Percentiles rank a stretch among this genome's conserved stretches.
phyloP scores from a whole-genome alignment of 2,113 vertebrate genomes.

The Suricata suricatta region DNA sequence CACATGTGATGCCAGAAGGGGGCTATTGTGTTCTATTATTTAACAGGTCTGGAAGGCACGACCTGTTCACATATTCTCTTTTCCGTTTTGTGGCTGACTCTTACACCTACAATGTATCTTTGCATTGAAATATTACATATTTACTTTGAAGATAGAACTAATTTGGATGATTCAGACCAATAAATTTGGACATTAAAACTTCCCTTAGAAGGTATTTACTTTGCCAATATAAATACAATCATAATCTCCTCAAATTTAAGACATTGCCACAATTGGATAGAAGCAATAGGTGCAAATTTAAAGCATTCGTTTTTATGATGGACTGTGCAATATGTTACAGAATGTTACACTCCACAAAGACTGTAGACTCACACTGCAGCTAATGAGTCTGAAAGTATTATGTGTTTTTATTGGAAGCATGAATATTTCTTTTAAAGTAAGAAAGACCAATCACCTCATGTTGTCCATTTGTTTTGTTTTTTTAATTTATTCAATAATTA shows the following conservation, averaged over 20 bases:
- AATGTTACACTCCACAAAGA: background rate
- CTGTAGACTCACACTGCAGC: background rate
- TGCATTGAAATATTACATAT: constrained; percentile 21
- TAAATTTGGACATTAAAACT: constrained; percentile 47
- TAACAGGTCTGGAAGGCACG: background rate
- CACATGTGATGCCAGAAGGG: background rate
- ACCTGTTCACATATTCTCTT: background rate
- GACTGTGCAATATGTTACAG: background rate
- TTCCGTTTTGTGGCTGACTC: background rate
- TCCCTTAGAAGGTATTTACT: constrained; percentile 21
- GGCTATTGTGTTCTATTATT: constrained; percentile 30
- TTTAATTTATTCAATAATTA: constrained; percentile 8
- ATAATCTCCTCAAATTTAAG: constrained; percentile 42
- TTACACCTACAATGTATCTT: constrained; percentile 11
- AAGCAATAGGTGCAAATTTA: constrained; percentile 38
- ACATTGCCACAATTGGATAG: background rate
- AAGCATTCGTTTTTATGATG: constrained; percentile 51
- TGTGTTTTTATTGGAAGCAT: constrained; percentile 11
- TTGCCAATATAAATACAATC: constrained; percentile 2
- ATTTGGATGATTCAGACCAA: constrained; percentile 27
- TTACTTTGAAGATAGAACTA: constrained; percentile 18
- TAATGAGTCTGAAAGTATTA: constrained; percentile 8
- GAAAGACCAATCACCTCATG: background rate
- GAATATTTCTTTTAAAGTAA: constrained; percentile 49
- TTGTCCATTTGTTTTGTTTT: constrained; percentile 23